These are phyloP conservation scores for Toxonevra muliebris DNA, from an alignment of 2,888 invertebrate species.

Conservation along the genomic window DNA sequence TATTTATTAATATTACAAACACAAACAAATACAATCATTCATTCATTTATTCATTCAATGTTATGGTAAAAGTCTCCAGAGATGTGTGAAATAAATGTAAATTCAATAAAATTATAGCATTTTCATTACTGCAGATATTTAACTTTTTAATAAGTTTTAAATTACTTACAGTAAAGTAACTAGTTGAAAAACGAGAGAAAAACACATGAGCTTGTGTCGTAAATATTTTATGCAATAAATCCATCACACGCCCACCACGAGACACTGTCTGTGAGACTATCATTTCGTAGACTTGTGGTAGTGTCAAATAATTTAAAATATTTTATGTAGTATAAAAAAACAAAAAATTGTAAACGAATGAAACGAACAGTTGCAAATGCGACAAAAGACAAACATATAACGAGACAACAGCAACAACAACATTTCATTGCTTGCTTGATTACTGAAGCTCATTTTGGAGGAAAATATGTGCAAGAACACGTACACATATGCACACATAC, in stretches of 20 bases:
- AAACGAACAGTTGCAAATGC: too few species aligned
- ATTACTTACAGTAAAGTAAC: too few species aligned
- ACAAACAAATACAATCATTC: not conserved
- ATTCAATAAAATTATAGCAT: too few species aligned
- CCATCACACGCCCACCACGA: conserved; percentile 30
- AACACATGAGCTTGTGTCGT: too few species aligned
- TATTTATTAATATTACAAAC: not conserved
- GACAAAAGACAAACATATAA: too few species aligned
- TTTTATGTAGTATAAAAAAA: conserved; percentile 5
- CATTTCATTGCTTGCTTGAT: conserved; percentile 37
- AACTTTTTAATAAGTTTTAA: too few species aligned
- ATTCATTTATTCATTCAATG: not conserved
- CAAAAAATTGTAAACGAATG: not conserved
- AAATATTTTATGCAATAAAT: conserved; percentile 28
- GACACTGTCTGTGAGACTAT: conserved; percentile 9
- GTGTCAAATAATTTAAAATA: conserved; percentile 30
- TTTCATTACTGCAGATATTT: too few species aligned
- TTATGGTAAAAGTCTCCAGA: not conserved
- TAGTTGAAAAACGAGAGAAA: too few species aligned
- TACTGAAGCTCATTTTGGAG: conserved; percentile 8
- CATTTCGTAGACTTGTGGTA: conserved; percentile 29
- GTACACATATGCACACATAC: not conserved
- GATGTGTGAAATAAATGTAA: too few species aligned
- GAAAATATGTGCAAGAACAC: not conserved
- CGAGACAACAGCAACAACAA: conserved; percentile 7